Conservation (phyloP, 1,140 invertebrate species). For the Brachionus koreanus region DNA sequence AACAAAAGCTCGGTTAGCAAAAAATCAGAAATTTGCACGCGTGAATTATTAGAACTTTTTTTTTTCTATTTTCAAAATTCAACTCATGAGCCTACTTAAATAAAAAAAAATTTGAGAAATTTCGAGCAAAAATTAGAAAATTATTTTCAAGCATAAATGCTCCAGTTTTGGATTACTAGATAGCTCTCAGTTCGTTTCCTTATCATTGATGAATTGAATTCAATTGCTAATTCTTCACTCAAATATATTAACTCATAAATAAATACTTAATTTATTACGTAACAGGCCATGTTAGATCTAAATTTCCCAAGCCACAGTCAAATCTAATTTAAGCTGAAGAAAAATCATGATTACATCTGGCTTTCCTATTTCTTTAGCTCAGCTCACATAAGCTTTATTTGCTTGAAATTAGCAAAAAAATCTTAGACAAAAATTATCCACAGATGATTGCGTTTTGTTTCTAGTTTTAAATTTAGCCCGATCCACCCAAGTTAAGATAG, state of each 20-base stretch:
- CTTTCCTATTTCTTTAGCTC: neutral
- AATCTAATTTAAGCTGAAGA: neutral
- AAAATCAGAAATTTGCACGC: neutral
- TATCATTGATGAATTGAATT: neutral
- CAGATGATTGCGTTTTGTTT: neutral
- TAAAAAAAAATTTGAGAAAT: neutral
- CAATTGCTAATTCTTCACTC: neutral
- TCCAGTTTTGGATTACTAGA: neutral
- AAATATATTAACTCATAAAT: neutral
- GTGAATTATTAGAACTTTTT: conserved; percentile 21
- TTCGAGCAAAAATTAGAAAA: neutral
- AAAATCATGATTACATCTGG: neutral
- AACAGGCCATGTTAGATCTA: neutral
- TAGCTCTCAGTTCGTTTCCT: neutral
- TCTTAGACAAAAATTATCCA: neutral
- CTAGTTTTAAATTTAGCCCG: neutral
- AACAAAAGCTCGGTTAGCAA: neutral
- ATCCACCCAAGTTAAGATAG: neutral
- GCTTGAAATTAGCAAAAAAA: neutral
- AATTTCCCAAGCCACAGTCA: neutral
- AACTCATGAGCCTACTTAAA: neutral
- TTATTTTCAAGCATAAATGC: neutral
- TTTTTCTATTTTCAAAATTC: neutral
- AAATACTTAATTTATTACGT: neutral
- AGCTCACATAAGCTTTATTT: neutral